Evolutionary conservation across 2,113 vertebrate species (phyloP).

Genomic region (Morone chrysops): DNA sequence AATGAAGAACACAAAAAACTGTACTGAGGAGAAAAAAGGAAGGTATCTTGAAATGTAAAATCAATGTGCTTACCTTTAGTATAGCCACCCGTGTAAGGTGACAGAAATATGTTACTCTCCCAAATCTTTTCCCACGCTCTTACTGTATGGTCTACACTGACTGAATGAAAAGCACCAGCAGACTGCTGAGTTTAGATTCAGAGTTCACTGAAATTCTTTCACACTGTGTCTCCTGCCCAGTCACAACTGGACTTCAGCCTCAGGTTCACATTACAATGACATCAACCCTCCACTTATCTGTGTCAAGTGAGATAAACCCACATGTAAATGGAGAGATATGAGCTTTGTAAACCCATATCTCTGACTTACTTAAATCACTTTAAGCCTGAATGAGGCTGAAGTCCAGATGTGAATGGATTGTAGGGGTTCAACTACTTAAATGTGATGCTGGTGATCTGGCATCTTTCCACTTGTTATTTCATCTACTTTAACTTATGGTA

Average conservation of each 20-base stretch:
- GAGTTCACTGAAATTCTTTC: slow-evolving; percentile 58
- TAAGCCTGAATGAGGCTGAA: slow-evolving; percentile 56
- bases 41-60: background rate
- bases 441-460: background rate
- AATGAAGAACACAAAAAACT: background rate
- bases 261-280: slow-evolving; percentile 63
- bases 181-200: slow-evolving; percentile 54
- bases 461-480: background rate
- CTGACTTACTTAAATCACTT: slow-evolving; percentile 47
- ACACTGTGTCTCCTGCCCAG: slow-evolving; percentile 30
- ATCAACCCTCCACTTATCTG: slow-evolving; percentile 74
- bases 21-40: background rate
- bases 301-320: slow-evolving; percentile 68
- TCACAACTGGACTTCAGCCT: slow-evolving; percentile 83
- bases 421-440: background rate
- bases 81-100: slow-evolving; percentile 1
- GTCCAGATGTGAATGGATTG: slow-evolving; percentile 46
- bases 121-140: background rate
- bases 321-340: slow-evolving; percentile 48
- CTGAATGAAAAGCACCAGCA: slow-evolving; percentile 41
- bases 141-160: background rate
- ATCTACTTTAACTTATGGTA: background rate
- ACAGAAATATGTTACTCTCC: slow-evolving; percentile 1
- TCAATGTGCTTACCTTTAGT: slow-evolving; percentile 41
- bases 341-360: slow-evolving; percentile 38